Evolutionary conservation across 1,140 invertebrate species (phyloP), one percentile per base, ranked within the genome.

Genomic region (Cherax quadricarinatus): DNA sequence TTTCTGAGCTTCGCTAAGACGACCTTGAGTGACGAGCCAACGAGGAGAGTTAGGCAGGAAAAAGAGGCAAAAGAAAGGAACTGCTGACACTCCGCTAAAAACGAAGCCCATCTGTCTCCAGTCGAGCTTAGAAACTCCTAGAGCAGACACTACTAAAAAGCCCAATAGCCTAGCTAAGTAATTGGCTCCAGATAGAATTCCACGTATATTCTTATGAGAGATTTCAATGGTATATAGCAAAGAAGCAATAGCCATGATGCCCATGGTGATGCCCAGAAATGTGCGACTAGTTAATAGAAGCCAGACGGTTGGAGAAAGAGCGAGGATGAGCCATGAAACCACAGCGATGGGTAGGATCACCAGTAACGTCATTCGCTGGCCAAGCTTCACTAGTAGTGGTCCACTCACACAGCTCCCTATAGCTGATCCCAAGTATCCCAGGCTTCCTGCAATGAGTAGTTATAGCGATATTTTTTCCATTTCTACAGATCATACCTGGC

Each of bases 31-130:
- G n/a, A 75, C 70, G 24, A 88, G 87, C 87, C 87, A 88, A 62
- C 87, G 73, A 10, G 86, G 86, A 18, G 86, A 88, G 70, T 66
- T 62, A 6, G 87, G 87, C 41, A 88, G 3, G 75, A 88, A 88
- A 30, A 81, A 66, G 1, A 81, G 4, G 48, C n/a, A 14, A 48
- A 70, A 66, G 21, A 81, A 12, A 7, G 87, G 87, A 30, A 80
- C 18, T 10, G 66, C 53, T 16, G 79, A 1, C 24, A 88, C 0
- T 18, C 53, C 78, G 2, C 16, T 3, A 80, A 14, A 80, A 16
- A 81, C n/a, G 24, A 88, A n/a, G n/a, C 87, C 60, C 53, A 88
- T 6, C 30, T 80, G 57, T 62, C 87, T 78, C 87, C 87, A 88
- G 12, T 30, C 51, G 57, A 88, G 24, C 57, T 12, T 66, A n/a